These are phyloP conservation scores for Spizella passerina DNA, from an alignment of 2,797 vertebrate species.

Conservation along the genomic window DNA sequence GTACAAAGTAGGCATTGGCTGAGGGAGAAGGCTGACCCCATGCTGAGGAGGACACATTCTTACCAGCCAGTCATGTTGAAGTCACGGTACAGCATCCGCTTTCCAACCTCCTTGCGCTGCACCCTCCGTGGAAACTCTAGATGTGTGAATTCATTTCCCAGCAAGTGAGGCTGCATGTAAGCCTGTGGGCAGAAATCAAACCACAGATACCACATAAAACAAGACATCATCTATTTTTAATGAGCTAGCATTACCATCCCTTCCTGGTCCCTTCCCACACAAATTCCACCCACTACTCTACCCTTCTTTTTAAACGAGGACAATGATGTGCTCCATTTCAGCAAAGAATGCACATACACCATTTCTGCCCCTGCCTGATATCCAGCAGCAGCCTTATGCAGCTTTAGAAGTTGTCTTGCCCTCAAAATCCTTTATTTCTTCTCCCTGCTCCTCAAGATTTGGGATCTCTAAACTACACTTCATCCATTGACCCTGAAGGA, in stretches of 20 bases:
- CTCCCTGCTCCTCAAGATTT: neutral
- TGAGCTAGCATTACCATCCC: neutral
- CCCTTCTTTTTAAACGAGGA: neutral
- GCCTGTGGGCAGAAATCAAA: slow-evolving; percentile 78
- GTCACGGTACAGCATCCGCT: slow-evolving; percentile 96
- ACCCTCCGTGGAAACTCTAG: slow-evolving; percentile 97
- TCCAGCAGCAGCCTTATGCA: neutral
- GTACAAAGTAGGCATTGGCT: neutral
- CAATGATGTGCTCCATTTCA: neutral
- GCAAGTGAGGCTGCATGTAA: slow-evolving; percentile 95
- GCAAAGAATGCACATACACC: neutral
- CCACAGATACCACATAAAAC: slow-evolving; percentile 32
- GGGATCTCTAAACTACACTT: neutral
- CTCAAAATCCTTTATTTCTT: neutral
- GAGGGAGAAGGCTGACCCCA: neutral
- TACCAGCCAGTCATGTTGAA: slow-evolving; percentile 99
- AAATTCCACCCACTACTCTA: neutral
- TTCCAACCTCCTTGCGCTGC: slow-evolving; percentile 95
- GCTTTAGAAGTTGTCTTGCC: neutral
- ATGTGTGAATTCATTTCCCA: slow-evolving; percentile 98
- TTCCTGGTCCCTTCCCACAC: neutral
- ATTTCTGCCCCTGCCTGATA: neutral
- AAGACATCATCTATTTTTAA: slow-evolving; percentile 32
- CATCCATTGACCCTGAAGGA: neutral
- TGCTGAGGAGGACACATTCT: slow-evolving; percentile 35